Percentiles rank a stretch among this genome's conserved stretches.
These are phyloP conservation scores for Lepisosteus osseus DNA, from an alignment of 2,113 vertebrate genomes.

Conservation along the genomic window DNA sequence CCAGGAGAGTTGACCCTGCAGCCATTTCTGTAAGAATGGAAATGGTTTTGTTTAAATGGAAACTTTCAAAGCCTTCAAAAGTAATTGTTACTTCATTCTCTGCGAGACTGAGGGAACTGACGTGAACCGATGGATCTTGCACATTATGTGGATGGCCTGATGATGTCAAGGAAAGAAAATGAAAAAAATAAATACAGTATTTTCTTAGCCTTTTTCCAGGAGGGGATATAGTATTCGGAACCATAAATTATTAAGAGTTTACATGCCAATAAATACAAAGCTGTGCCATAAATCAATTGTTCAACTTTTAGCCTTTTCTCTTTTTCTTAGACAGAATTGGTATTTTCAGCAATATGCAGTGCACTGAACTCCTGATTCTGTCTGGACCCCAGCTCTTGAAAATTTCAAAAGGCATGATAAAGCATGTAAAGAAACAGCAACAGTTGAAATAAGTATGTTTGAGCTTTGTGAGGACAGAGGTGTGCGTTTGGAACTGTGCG, in stretches of 20 bases:
- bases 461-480: constrained; percentile 7
- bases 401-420: constrained; percentile 46
- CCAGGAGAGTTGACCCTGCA: no score
- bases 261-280: constrained; percentile 54
- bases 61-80: no score
- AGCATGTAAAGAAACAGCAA: constrained; percentile 50
- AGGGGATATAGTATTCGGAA: constrained; percentile 25
- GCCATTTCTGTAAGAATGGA: no score
- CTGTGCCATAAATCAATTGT: constrained; percentile 58
- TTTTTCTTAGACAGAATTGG: constrained; percentile 24
- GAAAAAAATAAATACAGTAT: not conserved
- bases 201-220: constrained; percentile 26
- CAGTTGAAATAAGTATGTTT: not conserved
- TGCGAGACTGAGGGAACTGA: not conserved
- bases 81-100: no score
- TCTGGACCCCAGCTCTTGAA: constrained; percentile 41
- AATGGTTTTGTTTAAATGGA: no score
- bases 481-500: constrained; percentile 3
- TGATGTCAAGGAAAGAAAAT: not conserved
- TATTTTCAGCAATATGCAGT: constrained; percentile 34
- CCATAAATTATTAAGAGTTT: constrained; percentile 32
- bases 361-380: constrained; percentile 29
- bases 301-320: constrained; percentile 12
- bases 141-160: not conserved
- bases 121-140: not conserved